Conservation (phyloP, 2,113 vertebrate species). For the Ammodytes dubius region DNA sequence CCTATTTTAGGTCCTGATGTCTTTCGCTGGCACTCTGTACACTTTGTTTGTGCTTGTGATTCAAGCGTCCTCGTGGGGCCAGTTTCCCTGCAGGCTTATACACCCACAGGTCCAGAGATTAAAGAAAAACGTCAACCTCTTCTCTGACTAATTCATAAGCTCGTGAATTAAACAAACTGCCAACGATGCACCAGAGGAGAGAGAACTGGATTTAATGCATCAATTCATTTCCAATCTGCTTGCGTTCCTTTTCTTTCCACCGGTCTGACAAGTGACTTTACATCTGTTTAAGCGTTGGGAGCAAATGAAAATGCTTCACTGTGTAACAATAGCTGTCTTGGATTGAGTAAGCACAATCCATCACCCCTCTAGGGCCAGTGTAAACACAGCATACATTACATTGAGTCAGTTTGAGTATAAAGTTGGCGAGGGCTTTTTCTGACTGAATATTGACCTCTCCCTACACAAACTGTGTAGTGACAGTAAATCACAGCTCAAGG, state of each 20-base stretch:
- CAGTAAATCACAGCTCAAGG: not conserved
- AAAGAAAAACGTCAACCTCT: conserved; percentile 19
- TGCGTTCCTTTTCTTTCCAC: not conserved
- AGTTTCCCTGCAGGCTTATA: not conserved
- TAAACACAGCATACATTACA: conserved; percentile 18
- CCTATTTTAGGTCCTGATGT: not conserved
- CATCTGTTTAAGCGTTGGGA: conserved; percentile 15
- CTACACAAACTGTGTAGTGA: not conserved
- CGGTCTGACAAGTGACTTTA: conserved; percentile 11
- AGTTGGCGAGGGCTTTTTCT: not conserved
- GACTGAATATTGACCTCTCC: not conserved
- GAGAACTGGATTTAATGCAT: conserved; percentile 12
- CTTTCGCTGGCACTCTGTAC: not conserved
- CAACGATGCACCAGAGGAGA: not conserved
- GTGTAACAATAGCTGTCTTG: conserved; percentile 18
- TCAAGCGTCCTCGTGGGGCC: not conserved
- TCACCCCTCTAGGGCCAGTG: not conserved
- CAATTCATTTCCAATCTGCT: not conserved
- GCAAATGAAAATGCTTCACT: conserved; percentile 17
- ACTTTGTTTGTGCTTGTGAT: not conserved
- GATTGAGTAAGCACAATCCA: conserved; percentile 13
- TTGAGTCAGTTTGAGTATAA: conserved; percentile 1
- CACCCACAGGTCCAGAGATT: conserved; percentile 4
- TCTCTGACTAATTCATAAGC: conserved; percentile 23
- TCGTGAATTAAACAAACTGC: conserved; percentile 30